Evolutionary conservation across 2,888 invertebrate species (phyloP).

Genomic region (Chloroclysta siterata): DNA sequence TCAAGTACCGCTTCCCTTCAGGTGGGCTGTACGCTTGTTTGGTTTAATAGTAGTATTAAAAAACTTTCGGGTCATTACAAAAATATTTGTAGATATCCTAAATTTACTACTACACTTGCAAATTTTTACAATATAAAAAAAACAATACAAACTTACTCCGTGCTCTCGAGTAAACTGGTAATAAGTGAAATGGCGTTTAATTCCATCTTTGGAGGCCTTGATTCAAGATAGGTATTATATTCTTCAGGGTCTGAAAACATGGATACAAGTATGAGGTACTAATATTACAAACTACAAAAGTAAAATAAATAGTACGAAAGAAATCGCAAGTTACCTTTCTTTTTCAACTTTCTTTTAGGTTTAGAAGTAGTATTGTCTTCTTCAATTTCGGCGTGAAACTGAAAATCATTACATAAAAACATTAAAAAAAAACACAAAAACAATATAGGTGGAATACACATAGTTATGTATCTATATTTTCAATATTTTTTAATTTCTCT

Average conservation of each 20-base stretch:
- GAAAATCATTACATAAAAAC: constrained; percentile 55
- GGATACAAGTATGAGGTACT: not conserved
- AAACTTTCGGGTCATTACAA: not conserved
- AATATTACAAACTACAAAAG: too few species aligned
- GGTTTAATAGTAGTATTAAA: too few species aligned
- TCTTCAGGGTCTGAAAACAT: constrained; percentile 78
- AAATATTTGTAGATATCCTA: not conserved
- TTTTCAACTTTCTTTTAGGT: constrained; percentile 54
- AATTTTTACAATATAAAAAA: not conserved
- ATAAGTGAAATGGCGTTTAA: constrained; percentile 86
- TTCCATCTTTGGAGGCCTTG: constrained; percentile 88
- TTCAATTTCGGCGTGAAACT: constrained; percentile 90
- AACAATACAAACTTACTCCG: constrained; percentile 73
- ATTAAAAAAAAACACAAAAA: not conserved
- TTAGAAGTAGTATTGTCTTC: constrained; percentile 53
- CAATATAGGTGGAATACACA: too few species aligned
- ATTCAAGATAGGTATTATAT: constrained; percentile 86
- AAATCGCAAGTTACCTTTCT: constrained; percentile 57
- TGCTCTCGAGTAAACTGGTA: constrained; percentile 82
- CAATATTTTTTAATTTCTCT: too few species aligned
- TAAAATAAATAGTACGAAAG: not conserved
- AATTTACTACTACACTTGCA: too few species aligned
- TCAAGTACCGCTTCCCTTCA: too few species aligned
- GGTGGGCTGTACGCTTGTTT: too few species aligned
- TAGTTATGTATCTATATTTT: too few species aligned